Evolutionary conservation across 2,888 invertebrate genomes (phyloP).

Genomic region (Limnephilus lunatus): DNA sequence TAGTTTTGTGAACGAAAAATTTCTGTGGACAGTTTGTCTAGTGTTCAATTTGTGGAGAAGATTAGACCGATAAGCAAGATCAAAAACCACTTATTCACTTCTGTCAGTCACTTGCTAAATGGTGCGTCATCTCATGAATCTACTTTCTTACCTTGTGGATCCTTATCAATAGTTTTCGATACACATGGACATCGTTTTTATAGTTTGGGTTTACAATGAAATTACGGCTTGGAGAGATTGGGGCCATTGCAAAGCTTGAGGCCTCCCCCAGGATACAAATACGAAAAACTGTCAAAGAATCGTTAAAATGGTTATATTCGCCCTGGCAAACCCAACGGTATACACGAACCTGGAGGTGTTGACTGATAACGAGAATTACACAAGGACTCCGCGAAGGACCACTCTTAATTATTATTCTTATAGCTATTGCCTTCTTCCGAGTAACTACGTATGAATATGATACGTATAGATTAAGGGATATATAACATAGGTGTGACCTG

Average conservation of each 20-base stretch:
- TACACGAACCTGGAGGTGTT: background rate
- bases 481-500: too few species aligned
- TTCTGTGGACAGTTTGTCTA: too few species aligned
- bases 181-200: background rate
- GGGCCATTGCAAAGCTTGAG: background rate
- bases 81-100: too few species aligned
- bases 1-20: too few species aligned
- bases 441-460: background rate
- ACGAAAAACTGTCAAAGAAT: background rate
- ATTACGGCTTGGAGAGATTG: background rate
- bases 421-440: background rate
- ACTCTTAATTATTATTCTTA: background rate
- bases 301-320: background rate
- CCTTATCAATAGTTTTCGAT: background rate
- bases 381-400: background rate
- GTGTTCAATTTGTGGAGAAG: too few species aligned
- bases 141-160: background rate
- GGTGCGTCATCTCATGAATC: background rate
- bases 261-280: background rate
- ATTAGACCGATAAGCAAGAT: background rate
- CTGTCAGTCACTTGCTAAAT: too few species aligned
- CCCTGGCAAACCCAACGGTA: background rate
- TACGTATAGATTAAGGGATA: background rate
- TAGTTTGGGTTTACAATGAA: background rate
- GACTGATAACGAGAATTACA: background rate